These are phyloP conservation scores for Oncorhynchus gorbuscha DNA, from an alignment of 2,113 vertebrate genomes.

Conservation along the genomic window DNA sequence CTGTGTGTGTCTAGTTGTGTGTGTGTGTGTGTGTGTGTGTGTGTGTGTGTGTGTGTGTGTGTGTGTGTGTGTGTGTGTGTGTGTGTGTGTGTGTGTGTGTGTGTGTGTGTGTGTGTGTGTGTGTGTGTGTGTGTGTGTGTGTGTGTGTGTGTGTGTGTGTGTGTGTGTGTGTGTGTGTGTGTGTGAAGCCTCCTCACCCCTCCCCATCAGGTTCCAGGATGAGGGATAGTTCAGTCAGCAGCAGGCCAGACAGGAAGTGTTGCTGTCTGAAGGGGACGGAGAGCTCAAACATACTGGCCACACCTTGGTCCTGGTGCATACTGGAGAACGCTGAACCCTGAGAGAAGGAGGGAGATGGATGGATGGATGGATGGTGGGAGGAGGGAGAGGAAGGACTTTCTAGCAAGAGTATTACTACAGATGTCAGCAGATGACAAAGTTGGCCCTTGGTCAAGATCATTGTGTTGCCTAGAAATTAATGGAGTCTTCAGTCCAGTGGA, in stretches of 20 bases:
- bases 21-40: not conserved
- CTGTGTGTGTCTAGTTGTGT: not conserved
- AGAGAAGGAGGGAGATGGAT: constrained; percentile 37
- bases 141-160: not conserved
- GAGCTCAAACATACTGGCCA: constrained; percentile 89
- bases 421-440: too few relatives aligned
- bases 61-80: not conserved
- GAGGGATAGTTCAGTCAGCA: constrained; percentile 83
- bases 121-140: not conserved
- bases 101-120: not conserved
- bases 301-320: constrained; percentile 80
- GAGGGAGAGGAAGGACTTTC: not conserved
- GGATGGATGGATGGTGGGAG: not conserved
- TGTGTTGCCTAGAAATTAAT: not conserved
- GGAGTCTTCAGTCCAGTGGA: too few relatives aligned
- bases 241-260: constrained; percentile 85
- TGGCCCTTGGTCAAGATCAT: too few relatives aligned
- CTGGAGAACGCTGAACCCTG: constrained; percentile 89
- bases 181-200: constrained; percentile 69
- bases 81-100: not conserved
- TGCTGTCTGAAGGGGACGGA: constrained; percentile 86
- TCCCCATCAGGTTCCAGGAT: constrained; percentile 88
- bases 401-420: too few relatives aligned
- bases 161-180: not conserved
- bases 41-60: not conserved